These are phyloP conservation scores for Anoplophora glabripennis DNA, from an alignment of 1,140 invertebrate species.

Conservation along the genomic window DNA sequence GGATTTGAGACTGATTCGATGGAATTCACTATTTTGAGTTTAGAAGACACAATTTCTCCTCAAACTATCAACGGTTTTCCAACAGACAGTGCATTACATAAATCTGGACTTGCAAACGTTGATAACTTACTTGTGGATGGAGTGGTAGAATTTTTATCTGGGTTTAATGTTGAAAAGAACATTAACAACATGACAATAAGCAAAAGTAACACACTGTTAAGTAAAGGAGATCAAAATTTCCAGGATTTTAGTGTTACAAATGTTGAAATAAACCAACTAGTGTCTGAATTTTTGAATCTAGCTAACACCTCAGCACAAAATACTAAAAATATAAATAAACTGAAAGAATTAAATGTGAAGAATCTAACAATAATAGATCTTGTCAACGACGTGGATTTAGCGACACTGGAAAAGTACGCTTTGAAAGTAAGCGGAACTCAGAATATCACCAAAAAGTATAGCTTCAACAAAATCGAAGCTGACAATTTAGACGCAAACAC, in stretches of 20 bases:
- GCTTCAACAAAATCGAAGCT: slow-evolving; percentile 30
- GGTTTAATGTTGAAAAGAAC: slow-evolving; percentile 22
- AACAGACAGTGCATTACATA: slow-evolving; percentile 29
- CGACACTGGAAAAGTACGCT: slow-evolving; percentile 37
- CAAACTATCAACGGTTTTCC: slow-evolving; percentile 33
- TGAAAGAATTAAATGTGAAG: slow-evolving; percentile 30
- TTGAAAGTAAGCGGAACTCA: slow-evolving; percentile 38
- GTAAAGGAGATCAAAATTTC: slow-evolving; percentile 35
- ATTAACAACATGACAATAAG: slow-evolving; percentile 33
- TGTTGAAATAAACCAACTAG: slow-evolving; percentile 21
- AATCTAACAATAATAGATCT: slow-evolving; percentile 38
- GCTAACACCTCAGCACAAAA: neutral
- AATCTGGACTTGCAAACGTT: slow-evolving; percentile 21
- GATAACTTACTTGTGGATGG: slow-evolving; percentile 33
- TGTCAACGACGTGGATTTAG: slow-evolving; percentile 42
- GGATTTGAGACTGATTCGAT: slow-evolving; percentile 26
- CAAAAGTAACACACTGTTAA: slow-evolving; percentile 30
- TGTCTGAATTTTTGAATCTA: slow-evolving; percentile 24
- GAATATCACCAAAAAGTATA: slow-evolving; percentile 28
- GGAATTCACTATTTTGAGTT: slow-evolving; percentile 28
- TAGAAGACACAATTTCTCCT: slow-evolving; percentile 22
- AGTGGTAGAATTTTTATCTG: slow-evolving; percentile 24
- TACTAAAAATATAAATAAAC: neutral
- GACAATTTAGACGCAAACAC: slow-evolving; percentile 20
- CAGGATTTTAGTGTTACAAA: slow-evolving; percentile 17